Base-by-base conservation (phyloP, 2,113 vertebrate genomes). In the Hippocampus zosterae region DNA sequence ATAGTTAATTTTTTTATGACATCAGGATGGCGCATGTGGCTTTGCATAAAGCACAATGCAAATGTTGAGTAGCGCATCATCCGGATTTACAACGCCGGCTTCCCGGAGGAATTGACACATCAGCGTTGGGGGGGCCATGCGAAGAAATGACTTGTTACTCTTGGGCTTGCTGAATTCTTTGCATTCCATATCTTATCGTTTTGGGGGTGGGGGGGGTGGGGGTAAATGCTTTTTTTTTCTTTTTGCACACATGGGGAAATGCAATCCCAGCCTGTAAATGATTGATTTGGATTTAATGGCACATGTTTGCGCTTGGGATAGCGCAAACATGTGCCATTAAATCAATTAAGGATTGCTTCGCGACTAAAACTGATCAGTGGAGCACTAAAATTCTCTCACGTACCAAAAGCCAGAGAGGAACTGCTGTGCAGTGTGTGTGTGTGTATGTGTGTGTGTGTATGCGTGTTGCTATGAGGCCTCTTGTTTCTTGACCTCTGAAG, bases 341-440 rank as follows among this genome's bases (percentile, higher is more conserved):
- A n/a, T n/a, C n/a, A 60, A 16, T 60, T 33, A 33, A 16, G 27
- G 57, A 60, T 33, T 2, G 57, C 27, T 55, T 55, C 23, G n/a
- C 52, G n/a, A 55, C 52, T 33, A 62, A 37, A 64, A 72, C 78
- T 70, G 82, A 69, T 90, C 87, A 89, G 85, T 81, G 72, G 82
- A 90, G 88, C 86, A 85, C 87, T 91, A 89, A 44, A 88, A 91
- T 92, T 91, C 84, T 90, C 83, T 80, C 84, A 72, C 64, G 61
- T 68, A 90, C 92, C 89, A 93, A 92, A 37, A 89, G 82, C 48
- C 85, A 88, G 87, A 88, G 84, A 88, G 74, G 76, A 76, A 68
- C 25, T 81, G 82, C 77, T 70, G 78, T 59, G 56, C 65, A 18
- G 77, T 55, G 64, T 77, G 15, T 44, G 52, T 74, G 68, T 53